phyloP scores from a whole-genome alignment of 92 coral and sea anemone genomes.

The Epizoanthus fatuus region DNA sequence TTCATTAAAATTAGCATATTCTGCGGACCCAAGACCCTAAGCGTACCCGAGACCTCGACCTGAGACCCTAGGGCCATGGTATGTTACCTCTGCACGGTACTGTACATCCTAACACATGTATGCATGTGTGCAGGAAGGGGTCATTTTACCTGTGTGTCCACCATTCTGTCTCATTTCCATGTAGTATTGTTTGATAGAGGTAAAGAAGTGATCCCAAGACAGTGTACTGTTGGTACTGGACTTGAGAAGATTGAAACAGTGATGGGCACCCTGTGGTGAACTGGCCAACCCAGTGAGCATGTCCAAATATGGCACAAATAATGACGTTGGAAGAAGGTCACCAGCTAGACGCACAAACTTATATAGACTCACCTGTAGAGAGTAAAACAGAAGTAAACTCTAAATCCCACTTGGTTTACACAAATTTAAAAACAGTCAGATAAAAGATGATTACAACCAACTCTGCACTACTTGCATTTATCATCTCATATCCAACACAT shows the following conservation, averaged over 20 bases:
- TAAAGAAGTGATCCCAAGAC: slow-evolving; percentile 98
- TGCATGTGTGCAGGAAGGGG: not conserved
- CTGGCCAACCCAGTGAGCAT: slow-evolving; percentile 93
- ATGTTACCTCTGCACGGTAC: not conserved
- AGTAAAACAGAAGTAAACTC: not conserved
- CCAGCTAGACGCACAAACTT: slow-evolving; percentile 98
- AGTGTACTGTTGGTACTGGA: slow-evolving; percentile 85
- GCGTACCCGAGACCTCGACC: no score
- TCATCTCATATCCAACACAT: no score
- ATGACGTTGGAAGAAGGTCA: slow-evolving; percentile 88
- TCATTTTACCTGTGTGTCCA: slow-evolving; percentile 69
- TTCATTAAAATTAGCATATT: no score
- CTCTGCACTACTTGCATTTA: no score
- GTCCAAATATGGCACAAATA: slow-evolving; percentile 96
- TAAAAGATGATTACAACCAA: no score
- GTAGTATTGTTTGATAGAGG: slow-evolving; percentile 93
- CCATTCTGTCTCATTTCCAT: slow-evolving; percentile 92
- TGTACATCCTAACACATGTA: not conserved
- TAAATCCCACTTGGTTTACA: no score
- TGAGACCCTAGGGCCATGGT: not conserved
- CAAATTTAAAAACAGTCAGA: no score
- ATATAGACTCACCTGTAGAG: slow-evolving; percentile 78
- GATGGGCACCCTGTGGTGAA: slow-evolving; percentile 92
- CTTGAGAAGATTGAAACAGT: slow-evolving; percentile 94
- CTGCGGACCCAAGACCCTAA: no score